Evolutionary conservation across 2,797 vertebrate species (phyloP).

Genomic region (Chiroxiphia lanceolata): DNA sequence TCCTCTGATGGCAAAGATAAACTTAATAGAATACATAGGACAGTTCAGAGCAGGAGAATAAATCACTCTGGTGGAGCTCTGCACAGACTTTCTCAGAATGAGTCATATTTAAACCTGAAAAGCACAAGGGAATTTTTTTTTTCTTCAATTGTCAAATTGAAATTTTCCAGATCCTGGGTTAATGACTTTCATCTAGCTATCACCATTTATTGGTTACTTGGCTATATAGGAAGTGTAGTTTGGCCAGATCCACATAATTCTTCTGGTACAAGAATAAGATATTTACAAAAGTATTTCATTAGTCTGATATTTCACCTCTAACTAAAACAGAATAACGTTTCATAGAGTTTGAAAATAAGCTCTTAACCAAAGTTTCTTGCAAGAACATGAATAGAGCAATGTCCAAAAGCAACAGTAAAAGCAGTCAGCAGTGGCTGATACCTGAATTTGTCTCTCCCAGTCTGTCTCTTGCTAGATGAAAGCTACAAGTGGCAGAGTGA

Average conservation of each 20-base stretch:
- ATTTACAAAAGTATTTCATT: neutral
- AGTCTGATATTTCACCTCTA: neutral
- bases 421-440: neutral
- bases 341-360: neutral
- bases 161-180: neutral
- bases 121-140: neutral
- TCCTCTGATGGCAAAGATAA: conserved; percentile 1
- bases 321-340: neutral
- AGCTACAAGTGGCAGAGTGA: neutral
- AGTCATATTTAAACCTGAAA: conserved; percentile 22
- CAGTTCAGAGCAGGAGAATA: conserved; percentile 1
- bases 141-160: neutral
- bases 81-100: neutral
- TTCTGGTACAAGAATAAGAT: neutral
- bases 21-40: neutral
- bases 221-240: neutral
- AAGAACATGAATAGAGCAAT: neutral
- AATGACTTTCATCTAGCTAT: conserved; percentile 25
- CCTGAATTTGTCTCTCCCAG: neutral
- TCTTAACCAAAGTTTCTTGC: neutral
- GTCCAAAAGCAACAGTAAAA: neutral
- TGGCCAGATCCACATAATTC: neutral
- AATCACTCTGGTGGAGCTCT: neutral
- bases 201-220: neutral
- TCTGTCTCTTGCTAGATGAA: neutral